Evolutionary conservation across 2,113 vertebrate genomes (phyloP), one percentile per base, ranked within the genome.

Genomic region (Burhinus oedicnemus): DNA sequence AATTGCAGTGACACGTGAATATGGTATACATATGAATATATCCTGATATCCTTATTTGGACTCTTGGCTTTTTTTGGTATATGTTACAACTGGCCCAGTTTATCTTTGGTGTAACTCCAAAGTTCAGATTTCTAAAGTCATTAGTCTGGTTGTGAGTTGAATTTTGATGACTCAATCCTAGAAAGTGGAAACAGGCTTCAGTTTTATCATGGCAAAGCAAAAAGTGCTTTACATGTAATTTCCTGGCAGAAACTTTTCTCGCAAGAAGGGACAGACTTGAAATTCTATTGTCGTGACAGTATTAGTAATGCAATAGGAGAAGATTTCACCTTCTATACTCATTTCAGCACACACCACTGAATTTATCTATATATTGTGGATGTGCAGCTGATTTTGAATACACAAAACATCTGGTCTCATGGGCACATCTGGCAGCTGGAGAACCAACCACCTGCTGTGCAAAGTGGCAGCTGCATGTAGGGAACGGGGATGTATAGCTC

Each of bases 371-470:
- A 44, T 6, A 3, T 19, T 8, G 47, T 6, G 36, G 85, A 27
- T 5, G 30, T 58, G 62, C 58, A 54, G 71, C 61, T 93, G 89
- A 54, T 71, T 66, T 71, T 11, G 62, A 29, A 52, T 74, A 44
- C 75, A 38, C 15, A 19, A 32, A 84, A 93, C 80, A 78, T 85
- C 95, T 94, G 79, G 64, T 30, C 76, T 36, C 49, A 32, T 0
- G n/a, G 62, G 77, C 58, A 91, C 94, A 81, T 93, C 87, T 95
- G 93, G 90, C 85, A 91, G 87, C 87, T 74, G 87, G 51, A 88
- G 58, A 75, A 23, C 38, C 55, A 91, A 32, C 42, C 78, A 85
- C 83, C 94, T 84, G 94, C 91, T 60, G 78, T 58, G 82, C 44
- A 49, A 81, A 60, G 82, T 40, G 70, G 76, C 87, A 79, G 89